A percentile compares a stretch with the other conserved stretches of the same genome.
phyloP scores from a whole-genome alignment of 1,140 invertebrate genomes.

The Orchestia grillus region DNA sequence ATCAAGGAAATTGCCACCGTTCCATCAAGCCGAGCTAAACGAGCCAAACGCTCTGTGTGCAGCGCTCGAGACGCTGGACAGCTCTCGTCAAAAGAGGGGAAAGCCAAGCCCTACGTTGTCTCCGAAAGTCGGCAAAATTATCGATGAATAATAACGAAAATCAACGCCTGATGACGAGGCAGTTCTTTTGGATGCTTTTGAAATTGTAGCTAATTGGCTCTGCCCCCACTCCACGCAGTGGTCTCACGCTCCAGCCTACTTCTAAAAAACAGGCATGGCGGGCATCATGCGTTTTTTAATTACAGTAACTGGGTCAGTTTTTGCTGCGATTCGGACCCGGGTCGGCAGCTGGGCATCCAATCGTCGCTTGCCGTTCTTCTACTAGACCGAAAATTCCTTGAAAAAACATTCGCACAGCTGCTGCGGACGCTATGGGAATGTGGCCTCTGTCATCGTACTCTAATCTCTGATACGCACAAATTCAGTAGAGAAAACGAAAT shows the following conservation, averaged over 20 bases:
- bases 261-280: too few relatives aligned
- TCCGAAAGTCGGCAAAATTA: not conserved
- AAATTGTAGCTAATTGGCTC: not conserved
- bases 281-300: not conserved
- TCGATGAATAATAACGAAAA: not conserved
- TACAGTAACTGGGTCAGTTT: not conserved
- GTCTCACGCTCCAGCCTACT: not conserved
- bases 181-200: not conserved
- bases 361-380: not conserved
- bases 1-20: not conserved
- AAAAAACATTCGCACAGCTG: not conserved
- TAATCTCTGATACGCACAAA: not conserved
- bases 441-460: not conserved
- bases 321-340: not conserved
- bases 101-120: not conserved
- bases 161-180: not conserved
- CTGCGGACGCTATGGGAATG: not conserved
- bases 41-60: not conserved
- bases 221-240: not conserved
- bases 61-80: not conserved
- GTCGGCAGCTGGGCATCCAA: not conserved
- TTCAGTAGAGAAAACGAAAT: not conserved
- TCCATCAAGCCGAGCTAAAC: not conserved
- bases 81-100: too few relatives aligned
- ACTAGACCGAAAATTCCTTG: not conserved